Conservation (phyloP, 2,113 vertebrate genomes). For the Perognathus longimembris region DNA sequence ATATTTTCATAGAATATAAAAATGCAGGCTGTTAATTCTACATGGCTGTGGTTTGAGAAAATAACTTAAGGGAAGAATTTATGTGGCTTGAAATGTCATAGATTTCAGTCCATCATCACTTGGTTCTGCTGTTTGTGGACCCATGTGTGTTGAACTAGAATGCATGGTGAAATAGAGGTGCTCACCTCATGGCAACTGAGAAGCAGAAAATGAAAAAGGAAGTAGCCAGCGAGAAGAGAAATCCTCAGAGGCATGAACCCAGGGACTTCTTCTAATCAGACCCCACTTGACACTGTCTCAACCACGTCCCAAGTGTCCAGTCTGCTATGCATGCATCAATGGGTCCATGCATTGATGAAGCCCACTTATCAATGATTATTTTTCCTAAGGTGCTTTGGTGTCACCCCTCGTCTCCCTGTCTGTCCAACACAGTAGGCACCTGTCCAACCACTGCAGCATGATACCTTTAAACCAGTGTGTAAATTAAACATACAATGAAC, state of each 20-base stretch:
- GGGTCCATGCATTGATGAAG: neutral
- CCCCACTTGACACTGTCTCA: neutral
- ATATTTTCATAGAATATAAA: conserved; percentile 13
- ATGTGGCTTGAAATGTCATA: too few species aligned
- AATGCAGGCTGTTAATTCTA: neutral
- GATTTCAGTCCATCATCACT: neutral
- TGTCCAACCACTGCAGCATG: neutral
- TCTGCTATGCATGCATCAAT: too few species aligned
- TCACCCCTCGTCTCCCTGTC: neutral
- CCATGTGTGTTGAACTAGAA: neutral
- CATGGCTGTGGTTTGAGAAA: neutral
- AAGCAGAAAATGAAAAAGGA: neutral
- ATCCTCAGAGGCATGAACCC: neutral
- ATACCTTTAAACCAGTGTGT: neutral
- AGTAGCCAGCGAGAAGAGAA: neutral
- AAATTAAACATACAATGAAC: neutral
- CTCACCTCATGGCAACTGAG: neutral
- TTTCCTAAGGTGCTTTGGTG: neutral
- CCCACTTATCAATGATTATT: neutral
- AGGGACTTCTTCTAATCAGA: too few species aligned
- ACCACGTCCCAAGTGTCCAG: neutral
- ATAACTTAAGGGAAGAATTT: neutral
- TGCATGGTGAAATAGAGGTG: too few species aligned
- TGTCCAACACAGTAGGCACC: neutral
- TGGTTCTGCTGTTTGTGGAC: too few species aligned